These are phyloP conservation scores for Carettochelys insculpta DNA, from an alignment of 2,113 vertebrate genomes.

Conservation along the genomic window DNA sequence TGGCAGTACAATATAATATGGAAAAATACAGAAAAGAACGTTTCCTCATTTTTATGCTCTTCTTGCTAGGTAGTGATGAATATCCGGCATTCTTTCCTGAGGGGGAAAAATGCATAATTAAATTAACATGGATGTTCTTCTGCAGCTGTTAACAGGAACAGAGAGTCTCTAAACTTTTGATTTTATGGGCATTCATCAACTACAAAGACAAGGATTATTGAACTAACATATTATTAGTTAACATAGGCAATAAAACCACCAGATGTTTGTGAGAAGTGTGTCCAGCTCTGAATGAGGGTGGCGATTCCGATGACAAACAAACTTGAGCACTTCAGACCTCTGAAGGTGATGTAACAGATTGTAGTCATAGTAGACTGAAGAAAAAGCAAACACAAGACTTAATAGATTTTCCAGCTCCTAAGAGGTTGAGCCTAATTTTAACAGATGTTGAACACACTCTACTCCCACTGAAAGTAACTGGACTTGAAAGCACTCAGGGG, in stretches of 20 bases:
- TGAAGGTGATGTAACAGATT: not conserved
- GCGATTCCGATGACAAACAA: slow-evolving; percentile 1
- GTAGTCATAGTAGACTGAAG: too few relatives aligned
- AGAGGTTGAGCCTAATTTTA: not conserved
- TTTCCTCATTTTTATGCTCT: not conserved
- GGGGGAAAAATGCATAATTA: not conserved
- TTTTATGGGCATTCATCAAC: slow-evolving; percentile 12
- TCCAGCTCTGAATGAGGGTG: slow-evolving; percentile 24
- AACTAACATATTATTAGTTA: not conserved
- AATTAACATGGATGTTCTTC: slow-evolving; percentile 18
- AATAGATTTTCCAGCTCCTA: not conserved
- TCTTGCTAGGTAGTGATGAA: not conserved
- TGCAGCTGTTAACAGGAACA: slow-evolving; percentile 4
- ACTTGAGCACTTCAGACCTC: not conserved
- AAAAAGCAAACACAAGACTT: not conserved
- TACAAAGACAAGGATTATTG: slow-evolving; percentile 19
- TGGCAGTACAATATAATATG: not conserved
- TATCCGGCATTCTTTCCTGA: not conserved
- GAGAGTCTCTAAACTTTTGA: slow-evolving; percentile 11
- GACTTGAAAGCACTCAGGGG: not conserved
- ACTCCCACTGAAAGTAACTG: not conserved
- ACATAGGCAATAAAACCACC: slow-evolving; percentile 52
- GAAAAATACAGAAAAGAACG: too few relatives aligned
- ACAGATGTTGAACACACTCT: fast-evolving
- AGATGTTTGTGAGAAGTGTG: slow-evolving; percentile 12